Percentiles rank a stretch among this genome's conserved stretches.
These are phyloP conservation scores for Epistrophe grossulariae DNA, from an alignment of 2,888 invertebrate species.

Conservation along the genomic window DNA sequence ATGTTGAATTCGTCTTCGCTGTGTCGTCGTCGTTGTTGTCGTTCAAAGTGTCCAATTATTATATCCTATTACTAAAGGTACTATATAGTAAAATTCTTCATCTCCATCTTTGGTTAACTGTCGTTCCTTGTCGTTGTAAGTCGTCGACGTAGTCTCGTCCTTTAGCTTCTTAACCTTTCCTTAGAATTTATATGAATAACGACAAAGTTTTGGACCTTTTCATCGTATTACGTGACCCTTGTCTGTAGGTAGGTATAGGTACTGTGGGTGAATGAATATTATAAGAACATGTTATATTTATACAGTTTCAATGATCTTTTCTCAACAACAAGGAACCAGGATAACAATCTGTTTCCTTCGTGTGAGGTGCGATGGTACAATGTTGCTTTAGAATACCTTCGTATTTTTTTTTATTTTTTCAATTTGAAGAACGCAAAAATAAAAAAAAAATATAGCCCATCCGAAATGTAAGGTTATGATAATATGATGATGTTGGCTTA, in stretches of 20 bases:
- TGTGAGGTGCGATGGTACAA: slow-evolving; percentile 1
- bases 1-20: slow-evolving; percentile 28
- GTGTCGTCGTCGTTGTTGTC: neutral
- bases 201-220: slow-evolving; percentile 31
- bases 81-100: slow-evolving; percentile 3
- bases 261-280: neutral
- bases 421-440: slow-evolving; percentile 17
- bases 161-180: slow-evolving; percentile 24
- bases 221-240: slow-evolving; percentile 47
- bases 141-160: slow-evolving; percentile 13
- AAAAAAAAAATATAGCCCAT: neutral
- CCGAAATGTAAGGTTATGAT: slow-evolving; percentile 31
- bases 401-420: slow-evolving; percentile 1
- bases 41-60: slow-evolving; percentile 68
- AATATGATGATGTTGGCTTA: slow-evolving; percentile 46
- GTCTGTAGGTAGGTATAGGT: neutral
- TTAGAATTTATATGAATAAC: slow-evolving; percentile 34
- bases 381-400: neutral
- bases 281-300: slow-evolving; percentile 11
- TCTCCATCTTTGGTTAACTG: slow-evolving; percentile 19
- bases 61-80: slow-evolving; percentile 16
- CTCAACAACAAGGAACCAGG: slow-evolving; percentile 20
- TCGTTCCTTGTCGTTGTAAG: slow-evolving; percentile 4
- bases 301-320: slow-evolving; percentile 42
- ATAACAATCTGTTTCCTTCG: slow-evolving; percentile 51